These are phyloP conservation scores for Novumbra hubbsi DNA, from an alignment of 2,797 vertebrate genomes.

Conservation along the genomic window DNA sequence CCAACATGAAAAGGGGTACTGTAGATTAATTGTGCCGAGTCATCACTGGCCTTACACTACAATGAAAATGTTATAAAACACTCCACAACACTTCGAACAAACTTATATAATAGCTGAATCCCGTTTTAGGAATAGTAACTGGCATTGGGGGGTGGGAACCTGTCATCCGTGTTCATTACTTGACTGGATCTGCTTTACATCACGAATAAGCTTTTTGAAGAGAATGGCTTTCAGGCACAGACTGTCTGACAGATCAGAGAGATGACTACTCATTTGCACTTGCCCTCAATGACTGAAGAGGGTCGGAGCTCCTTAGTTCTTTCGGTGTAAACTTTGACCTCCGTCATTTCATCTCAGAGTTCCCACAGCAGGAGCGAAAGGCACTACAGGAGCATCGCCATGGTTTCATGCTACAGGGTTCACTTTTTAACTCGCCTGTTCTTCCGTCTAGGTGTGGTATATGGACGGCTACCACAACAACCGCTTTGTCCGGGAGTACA, in stretches of 20 bases:
- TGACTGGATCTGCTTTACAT: not conserved
- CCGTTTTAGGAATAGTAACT: not conserved
- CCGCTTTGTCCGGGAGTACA: conserved; percentile 92
- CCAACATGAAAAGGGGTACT: too few species aligned
- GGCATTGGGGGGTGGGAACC: not conserved
- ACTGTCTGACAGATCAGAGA: not conserved
- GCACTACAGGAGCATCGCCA: too few species aligned
- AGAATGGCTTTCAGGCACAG: too few species aligned
- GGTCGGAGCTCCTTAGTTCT: not conserved
- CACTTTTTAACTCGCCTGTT: not conserved
- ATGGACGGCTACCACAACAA: conserved; percentile 99
- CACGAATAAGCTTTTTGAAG: not conserved
- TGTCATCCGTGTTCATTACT: not conserved
- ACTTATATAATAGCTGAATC: too few species aligned
- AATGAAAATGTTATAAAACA: too few species aligned
- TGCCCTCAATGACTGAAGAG: not conserved
- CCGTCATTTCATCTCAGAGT: not conserved
- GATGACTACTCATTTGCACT: too few species aligned
- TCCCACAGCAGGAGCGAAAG: not conserved
- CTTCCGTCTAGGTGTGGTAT: conserved; percentile 86
- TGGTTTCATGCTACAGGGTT: too few species aligned
- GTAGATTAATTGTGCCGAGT: too few species aligned
- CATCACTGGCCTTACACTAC: too few species aligned
- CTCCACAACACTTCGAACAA: too few species aligned
- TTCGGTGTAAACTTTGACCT: not conserved